These are phyloP conservation scores for Listronotus bonariensis DNA, from an alignment of 1,140 invertebrate species.

Conservation along the genomic window DNA sequence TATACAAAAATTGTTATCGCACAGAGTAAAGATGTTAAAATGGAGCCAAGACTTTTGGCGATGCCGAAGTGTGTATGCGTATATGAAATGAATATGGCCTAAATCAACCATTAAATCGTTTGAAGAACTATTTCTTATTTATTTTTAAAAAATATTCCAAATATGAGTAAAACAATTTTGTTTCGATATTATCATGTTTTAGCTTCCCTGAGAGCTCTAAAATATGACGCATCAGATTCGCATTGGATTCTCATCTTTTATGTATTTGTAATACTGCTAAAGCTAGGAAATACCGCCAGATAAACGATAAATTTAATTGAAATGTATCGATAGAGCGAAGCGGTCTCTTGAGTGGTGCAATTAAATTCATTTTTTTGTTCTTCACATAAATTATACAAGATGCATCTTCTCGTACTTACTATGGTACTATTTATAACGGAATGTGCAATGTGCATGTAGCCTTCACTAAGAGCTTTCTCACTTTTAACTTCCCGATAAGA, in stretches of 20 bases:
- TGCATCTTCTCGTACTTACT: background rate
- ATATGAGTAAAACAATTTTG: no score
- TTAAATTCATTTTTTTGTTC: slow-evolving; percentile 16
- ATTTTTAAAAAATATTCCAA: no score
- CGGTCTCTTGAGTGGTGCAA: slow-evolving; percentile 3
- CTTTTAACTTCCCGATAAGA: no score
- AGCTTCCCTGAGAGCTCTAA: no score
- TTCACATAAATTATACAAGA: background rate
- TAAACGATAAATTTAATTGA: slow-evolving; percentile 17
- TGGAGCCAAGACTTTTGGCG: no score
- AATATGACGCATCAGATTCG: background rate
- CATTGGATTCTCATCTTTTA: slow-evolving; percentile 1
- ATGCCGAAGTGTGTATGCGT: no score
- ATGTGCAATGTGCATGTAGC: slow-evolving; percentile 5
- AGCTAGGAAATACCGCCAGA: background rate
- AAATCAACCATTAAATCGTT: no score
- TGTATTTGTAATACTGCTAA: background rate
- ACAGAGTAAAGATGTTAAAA: no score
- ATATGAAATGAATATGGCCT: no score
- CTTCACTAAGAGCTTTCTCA: background rate
- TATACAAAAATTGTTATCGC: no score
- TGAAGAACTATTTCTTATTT: no score
- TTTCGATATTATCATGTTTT: no score
- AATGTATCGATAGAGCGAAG: slow-evolving; percentile 14
- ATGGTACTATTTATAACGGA: background rate